Evolutionary conservation across 2,888 invertebrate species (phyloP).

Genomic region (Griposia aprilina): DNA sequence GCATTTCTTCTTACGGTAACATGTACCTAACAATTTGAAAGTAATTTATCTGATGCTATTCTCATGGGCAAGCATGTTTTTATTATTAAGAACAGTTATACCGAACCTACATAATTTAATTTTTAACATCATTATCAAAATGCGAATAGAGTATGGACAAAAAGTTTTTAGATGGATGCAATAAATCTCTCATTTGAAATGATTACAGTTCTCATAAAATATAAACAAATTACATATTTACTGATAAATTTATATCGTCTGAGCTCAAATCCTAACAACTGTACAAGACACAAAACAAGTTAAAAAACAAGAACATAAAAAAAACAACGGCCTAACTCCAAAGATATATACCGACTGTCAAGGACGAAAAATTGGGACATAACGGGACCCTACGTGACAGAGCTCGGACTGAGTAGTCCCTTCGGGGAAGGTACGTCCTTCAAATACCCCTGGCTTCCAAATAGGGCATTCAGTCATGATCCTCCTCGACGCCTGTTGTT

Average conservation of each 20-base stretch:
- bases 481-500: slow-evolving; percentile 68
- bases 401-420: slow-evolving; percentile 67
- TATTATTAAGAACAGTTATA: slow-evolving; percentile 35
- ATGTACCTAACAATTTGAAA: slow-evolving; percentile 25
- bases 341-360: slow-evolving; percentile 73
- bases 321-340: slow-evolving; percentile 47
- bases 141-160: background rate
- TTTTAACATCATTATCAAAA: slow-evolving; percentile 6
- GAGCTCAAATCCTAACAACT: background rate
- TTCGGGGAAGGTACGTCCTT: slow-evolving; percentile 71
- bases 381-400: slow-evolving; percentile 81
- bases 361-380: slow-evolving; percentile 84
- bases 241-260: background rate
- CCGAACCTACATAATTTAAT: slow-evolving; percentile 16
- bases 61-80: slow-evolving; percentile 41
- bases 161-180: background rate
- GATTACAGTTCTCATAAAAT: background rate
- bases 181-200: background rate
- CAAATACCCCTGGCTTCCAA: slow-evolving; percentile 60
- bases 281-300: slow-evolving; percentile 14
- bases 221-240: background rate
- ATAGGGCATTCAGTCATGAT: slow-evolving; percentile 81
- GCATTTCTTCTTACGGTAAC: slow-evolving; percentile 6
- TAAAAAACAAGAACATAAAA: slow-evolving; percentile 34
- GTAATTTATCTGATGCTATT: slow-evolving; percentile 43